phyloP scores from a whole-genome alignment of 2,797 vertebrate genomes.

The Necrosyrtes monachus region DNA sequence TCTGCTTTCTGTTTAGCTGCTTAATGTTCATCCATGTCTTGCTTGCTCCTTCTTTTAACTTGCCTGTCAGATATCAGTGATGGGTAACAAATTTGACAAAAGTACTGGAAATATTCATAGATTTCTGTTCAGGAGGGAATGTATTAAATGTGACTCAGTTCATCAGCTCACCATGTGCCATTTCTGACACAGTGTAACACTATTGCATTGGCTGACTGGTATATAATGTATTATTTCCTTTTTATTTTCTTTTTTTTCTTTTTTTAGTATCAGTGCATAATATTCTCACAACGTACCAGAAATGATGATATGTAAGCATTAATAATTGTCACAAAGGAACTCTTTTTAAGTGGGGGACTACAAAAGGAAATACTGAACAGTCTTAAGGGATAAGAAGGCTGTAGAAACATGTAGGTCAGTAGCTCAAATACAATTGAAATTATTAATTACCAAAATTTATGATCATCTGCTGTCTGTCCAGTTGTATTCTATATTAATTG shows the following conservation, averaged over 20 bases:
- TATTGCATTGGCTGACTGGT: neutral
- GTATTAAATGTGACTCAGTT: neutral
- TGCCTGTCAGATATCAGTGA: neutral
- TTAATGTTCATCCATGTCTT: neutral
- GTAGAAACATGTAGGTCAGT: neutral
- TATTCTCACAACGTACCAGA: neutral
- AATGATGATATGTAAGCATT: neutral
- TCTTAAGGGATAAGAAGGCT: neutral
- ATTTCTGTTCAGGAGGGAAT: neutral
- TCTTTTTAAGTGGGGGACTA: neutral
- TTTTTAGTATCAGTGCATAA: neutral
- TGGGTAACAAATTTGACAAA: neutral
- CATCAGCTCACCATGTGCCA: neutral
- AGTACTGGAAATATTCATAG: neutral
- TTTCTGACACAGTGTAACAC: neutral
- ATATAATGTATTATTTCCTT: neutral
- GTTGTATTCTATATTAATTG: neutral
- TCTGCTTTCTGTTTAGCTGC: neutral
- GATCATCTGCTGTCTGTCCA: neutral
- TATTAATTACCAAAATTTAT: neutral
- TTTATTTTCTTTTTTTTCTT: neutral
- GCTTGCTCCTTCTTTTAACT: neutral
- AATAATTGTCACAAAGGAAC: neutral
- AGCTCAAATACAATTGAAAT: neutral
- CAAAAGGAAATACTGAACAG: neutral